Percentiles rank a stretch among this genome's conserved stretches.
These are phyloP conservation scores for Crypturellus tataupa DNA, from an alignment of 2,797 vertebrate species.

Conservation along the genomic window DNA sequence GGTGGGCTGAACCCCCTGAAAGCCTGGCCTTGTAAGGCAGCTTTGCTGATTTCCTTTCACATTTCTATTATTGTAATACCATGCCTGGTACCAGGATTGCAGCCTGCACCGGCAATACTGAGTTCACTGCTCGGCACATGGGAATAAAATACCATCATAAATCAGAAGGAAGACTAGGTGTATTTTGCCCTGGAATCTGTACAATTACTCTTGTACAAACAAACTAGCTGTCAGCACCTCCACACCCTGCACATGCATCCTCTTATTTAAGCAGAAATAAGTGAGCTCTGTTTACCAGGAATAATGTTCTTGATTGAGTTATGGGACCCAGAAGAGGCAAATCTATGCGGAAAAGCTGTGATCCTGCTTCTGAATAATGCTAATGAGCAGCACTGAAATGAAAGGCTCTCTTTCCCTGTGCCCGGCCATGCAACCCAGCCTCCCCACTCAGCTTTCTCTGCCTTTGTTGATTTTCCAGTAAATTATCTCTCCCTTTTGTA, in stretches of 20 bases:
- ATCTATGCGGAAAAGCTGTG: neutral
- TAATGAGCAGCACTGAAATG: conserved; percentile 37
- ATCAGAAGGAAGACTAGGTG: neutral
- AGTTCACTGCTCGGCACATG: neutral
- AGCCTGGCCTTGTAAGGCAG: neutral
- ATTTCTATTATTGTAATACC: neutral
- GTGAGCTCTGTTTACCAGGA: neutral
- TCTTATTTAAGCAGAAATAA: neutral
- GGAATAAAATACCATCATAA: neutral
- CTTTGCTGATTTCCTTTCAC: conserved; percentile 15
- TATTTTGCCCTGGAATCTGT: neutral
- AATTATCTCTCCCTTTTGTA: conserved; percentile 73
- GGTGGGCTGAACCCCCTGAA: neutral
- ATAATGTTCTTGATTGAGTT: neutral
- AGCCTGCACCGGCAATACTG: neutral
- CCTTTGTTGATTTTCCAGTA: conserved; percentile 69
- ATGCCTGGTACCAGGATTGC: neutral
- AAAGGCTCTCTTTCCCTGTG: conserved; percentile 44
- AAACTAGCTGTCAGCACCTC: neutral
- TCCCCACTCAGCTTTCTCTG: conserved; percentile 51
- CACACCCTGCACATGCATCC: neutral
- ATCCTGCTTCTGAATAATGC: neutral
- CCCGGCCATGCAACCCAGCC: conserved; percentile 43
- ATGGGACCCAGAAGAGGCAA: neutral
- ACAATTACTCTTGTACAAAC: neutral